These are phyloP conservation scores for Chiroxiphia lanceolata DNA, from an alignment of 2,797 vertebrate species.

Conservation along the genomic window DNA sequence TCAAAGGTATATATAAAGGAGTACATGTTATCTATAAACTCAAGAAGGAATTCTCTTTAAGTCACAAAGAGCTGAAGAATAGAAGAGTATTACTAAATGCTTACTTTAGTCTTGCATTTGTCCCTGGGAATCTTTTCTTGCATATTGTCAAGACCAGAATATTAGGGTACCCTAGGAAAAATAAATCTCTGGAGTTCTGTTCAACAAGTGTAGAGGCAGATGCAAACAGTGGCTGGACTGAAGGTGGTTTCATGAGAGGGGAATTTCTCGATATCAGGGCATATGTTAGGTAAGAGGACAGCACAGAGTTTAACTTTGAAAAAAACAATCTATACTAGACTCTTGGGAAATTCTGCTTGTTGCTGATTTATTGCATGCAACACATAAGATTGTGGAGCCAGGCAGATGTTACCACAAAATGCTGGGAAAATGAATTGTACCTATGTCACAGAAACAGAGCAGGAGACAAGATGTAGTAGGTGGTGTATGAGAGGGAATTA, in stretches of 20 bases:
- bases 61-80: neutral
- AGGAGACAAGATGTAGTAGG: neutral
- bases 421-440: neutral
- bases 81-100: neutral
- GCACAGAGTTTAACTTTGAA: neutral
- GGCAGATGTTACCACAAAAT: neutral
- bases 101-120: neutral
- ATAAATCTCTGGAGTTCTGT: neutral
- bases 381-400: neutral
- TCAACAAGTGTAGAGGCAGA: neutral
- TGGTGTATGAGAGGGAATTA: constrained; percentile 21
- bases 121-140: neutral
- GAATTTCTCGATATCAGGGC: neutral
- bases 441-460: neutral
- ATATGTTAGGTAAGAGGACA: neutral
- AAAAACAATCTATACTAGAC: neutral
- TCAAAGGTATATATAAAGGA: neutral
- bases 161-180: neutral
- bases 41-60: neutral
- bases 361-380: neutral
- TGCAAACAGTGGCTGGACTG: neutral
- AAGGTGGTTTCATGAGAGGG: neutral
- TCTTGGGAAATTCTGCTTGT: neutral
- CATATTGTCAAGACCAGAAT: neutral
- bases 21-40: neutral